phyloP scores from a whole-genome alignment of 2,888 invertebrate genomes.

The Allygus modestus region DNA sequence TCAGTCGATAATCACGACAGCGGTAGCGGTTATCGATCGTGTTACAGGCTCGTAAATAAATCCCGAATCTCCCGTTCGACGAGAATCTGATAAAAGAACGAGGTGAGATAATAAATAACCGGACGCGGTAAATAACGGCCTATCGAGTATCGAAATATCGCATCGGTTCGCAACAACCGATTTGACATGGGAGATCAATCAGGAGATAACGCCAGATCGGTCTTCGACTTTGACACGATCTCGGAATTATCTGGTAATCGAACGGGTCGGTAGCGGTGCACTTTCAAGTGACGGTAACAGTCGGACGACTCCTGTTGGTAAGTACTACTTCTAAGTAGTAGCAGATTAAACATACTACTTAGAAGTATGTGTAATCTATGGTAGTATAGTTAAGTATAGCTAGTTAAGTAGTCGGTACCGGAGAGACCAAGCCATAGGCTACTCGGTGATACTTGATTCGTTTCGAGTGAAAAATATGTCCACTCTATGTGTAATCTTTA shows the following conservation, averaged over 20 bases:
- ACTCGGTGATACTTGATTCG: too few species aligned
- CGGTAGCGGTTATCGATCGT: slow-evolving; percentile 36
- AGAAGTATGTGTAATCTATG: too few species aligned
- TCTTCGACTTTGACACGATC: slow-evolving; percentile 11
- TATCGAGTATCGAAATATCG: background rate
- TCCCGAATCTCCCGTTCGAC: background rate
- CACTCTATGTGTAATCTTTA: too few species aligned
- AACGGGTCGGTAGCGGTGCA: background rate
- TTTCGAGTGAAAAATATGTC: too few species aligned
- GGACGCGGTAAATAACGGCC: slow-evolving; percentile 26
- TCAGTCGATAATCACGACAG: background rate
- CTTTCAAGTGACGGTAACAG: too few species aligned
- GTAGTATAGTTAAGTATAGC: too few species aligned
- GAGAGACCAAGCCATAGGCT: too few species aligned
- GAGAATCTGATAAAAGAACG: slow-evolving; percentile 30
- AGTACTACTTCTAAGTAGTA: too few species aligned
- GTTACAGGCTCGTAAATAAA: slow-evolving; percentile 22
- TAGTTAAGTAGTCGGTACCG: too few species aligned
- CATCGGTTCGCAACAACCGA: slow-evolving; percentile 34
- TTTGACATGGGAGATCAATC: slow-evolving; percentile 9
- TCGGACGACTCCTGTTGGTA: too few species aligned
- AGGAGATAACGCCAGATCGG: background rate
- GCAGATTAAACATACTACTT: too few species aligned
- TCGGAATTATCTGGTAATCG: slow-evolving; percentile 26
- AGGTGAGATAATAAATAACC: slow-evolving; percentile 45